Conservation (phyloP, 1,140 invertebrate species). For the Drosophila ironensis region DNA sequence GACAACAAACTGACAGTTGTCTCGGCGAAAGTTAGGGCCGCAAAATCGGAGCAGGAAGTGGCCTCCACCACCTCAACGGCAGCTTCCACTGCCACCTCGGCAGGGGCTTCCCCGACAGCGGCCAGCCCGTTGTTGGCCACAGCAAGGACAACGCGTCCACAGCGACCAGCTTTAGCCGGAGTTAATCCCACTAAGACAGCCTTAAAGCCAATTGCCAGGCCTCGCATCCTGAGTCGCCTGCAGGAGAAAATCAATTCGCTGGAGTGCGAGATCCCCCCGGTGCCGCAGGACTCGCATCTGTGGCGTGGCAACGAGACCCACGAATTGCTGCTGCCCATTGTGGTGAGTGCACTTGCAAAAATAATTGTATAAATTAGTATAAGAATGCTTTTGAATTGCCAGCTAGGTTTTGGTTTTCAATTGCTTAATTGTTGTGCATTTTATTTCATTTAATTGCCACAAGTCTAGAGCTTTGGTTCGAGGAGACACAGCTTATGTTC, state of each 20-base stretch:
- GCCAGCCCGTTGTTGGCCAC: slow-evolving; percentile 7
- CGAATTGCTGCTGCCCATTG: slow-evolving; percentile 85
- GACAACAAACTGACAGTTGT: slow-evolving; percentile 50
- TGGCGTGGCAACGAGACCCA: slow-evolving; percentile 87
- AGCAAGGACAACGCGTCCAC: slow-evolving; percentile 23
- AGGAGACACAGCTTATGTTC: too few species aligned
- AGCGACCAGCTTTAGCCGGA: slow-evolving; percentile 1
- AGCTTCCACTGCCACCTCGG: neutral
- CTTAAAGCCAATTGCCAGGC: slow-evolving; percentile 76
- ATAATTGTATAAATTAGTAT: neutral
- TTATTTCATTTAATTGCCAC: too few species aligned
- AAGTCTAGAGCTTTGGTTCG: too few species aligned
- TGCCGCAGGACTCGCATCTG: slow-evolving; percentile 85
- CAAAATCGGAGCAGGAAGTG: neutral
- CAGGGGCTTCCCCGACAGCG: neutral
- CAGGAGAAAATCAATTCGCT: slow-evolving; percentile 85
- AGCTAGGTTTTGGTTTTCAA: too few species aligned
- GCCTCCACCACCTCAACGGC: slow-evolving; percentile 10
- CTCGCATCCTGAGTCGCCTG: slow-evolving; percentile 80
- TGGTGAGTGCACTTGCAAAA: slow-evolving; percentile 83
- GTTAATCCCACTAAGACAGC: slow-evolving; percentile 70
- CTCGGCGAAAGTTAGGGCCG: slow-evolving; percentile 45
- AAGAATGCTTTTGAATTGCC: too few species aligned
- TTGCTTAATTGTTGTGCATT: too few species aligned
- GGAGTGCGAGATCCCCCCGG: slow-evolving; percentile 85